Evolutionary conservation across 2,888 invertebrate species (phyloP).

Genomic region (Drosophila infuscata): DNA sequence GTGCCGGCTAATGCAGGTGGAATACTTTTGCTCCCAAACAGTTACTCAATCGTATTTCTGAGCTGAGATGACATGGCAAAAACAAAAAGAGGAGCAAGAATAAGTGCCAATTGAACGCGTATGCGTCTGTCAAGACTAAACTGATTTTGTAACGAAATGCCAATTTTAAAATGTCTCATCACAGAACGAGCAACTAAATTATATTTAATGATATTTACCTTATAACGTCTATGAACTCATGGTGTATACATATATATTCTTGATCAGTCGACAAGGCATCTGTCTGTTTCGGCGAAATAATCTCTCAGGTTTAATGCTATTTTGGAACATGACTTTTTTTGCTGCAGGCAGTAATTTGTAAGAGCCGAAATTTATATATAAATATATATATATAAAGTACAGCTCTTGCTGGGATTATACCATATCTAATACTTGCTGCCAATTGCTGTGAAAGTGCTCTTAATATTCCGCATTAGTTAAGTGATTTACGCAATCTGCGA

Average conservation of each 20-base stretch:
- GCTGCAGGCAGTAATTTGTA: not conserved
- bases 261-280: not conserved
- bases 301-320: not conserved
- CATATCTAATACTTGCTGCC: not conserved
- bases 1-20: slow-evolving; percentile 38
- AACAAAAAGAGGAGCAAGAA: slow-evolving; percentile 22
- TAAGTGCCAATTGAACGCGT: not conserved
- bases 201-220: not conserved
- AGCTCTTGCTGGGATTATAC: not conserved
- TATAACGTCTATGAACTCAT: not conserved
- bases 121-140: not conserved
- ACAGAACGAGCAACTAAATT: not conserved
- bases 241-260: not conserved
- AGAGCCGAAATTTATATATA: not conserved
- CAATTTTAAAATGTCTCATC: not conserved
- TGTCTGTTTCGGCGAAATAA: not conserved
- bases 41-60: slow-evolving; percentile 4
- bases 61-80: not conserved
- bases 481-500: not conserved
- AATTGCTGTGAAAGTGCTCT: not conserved
- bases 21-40: slow-evolving; percentile 7
- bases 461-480: not conserved
- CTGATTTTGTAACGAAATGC: slow-evolving; percentile 2
- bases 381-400: not conserved
- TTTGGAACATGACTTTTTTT: not conserved